Base-by-base conservation (phyloP, 2,888 invertebrate genomes). In the Eulithis testata region DNA sequence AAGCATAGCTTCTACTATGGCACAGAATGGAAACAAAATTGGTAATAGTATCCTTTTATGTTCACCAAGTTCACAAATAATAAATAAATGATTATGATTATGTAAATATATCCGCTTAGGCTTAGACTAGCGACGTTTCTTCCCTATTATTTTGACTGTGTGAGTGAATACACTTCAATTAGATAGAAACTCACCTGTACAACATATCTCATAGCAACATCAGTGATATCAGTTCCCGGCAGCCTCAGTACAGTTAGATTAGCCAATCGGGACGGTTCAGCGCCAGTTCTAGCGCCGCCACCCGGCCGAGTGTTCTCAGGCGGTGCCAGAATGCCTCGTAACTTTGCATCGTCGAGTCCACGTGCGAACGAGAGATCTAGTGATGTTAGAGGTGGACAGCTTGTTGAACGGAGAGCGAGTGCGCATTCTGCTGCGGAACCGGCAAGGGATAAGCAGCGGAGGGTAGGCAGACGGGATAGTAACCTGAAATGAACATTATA, bases 211-310 rank as follows among this genome's bases (percentile, higher is more conserved):
- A 97, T 93, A 0, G 97, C 95, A n/a, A 97, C 96, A 84, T 98
- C 98, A 0, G 97, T 97, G 70, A 99, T 95, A 77, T 98, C 98
- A 0, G 98, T 98, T 11, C 98, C 98, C 31, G 97, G 96, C 60
- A 98, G 90, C 69, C 95, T 94, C 14, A 99, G 91, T 61, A 95
- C 95, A 70, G 95, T 95, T 40, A 98, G 89, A 73, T 97, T 96
- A 50, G 97, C 95, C 47, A 98, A 94, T 3, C 92, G 74, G 3
- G 86, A 85, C 0, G 92, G 92, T 66, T 92, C 92, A 0, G 89
- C 87, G n/a, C 91, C 90, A 7, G 89, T 86, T 21, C 87, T 68
- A 14, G 81, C 83, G 2, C 91, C 91, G 5, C 91, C 92, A 2
- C 92, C 92, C 0, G 98, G 97, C 37, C 97, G 91, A 0, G 97